These are phyloP conservation scores for Eupeodes luniger DNA, from an alignment of 2,888 invertebrate species.

Conservation along the genomic window DNA sequence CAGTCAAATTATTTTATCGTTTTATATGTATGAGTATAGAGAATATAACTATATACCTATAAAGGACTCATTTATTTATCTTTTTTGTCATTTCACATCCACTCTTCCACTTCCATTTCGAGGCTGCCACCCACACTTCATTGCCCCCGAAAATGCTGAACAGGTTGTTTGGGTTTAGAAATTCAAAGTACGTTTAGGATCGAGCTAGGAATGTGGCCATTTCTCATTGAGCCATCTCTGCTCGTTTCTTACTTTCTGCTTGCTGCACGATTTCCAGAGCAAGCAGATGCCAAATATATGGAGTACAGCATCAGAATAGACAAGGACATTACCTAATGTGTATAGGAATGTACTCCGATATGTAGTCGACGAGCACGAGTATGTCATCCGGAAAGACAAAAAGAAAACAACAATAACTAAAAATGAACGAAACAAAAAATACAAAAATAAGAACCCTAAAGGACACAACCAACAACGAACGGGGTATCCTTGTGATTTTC, in stretches of 20 bases:
- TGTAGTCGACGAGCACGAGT: constrained; percentile 58
- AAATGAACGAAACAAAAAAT: too few species aligned
- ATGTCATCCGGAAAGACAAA: constrained; percentile 59
- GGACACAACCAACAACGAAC: constrained; percentile 44
- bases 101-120: not conserved
- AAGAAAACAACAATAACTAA: constrained; percentile 10
- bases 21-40: not conserved
- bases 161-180: constrained; percentile 71
- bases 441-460: constrained; percentile 1
- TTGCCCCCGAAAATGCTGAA: constrained; percentile 58
- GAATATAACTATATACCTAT: too few species aligned
- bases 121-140: constrained; percentile 19
- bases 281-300: constrained; percentile 70
- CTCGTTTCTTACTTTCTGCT: not conserved
- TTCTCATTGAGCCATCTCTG: constrained; percentile 38
- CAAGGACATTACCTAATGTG: constrained; percentile 73
- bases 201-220: constrained; percentile 43
- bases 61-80: constrained; percentile 7
- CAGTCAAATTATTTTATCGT: constrained; percentile 19
- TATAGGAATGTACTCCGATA: constrained; percentile 64
- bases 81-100: constrained; percentile 15
- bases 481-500: constrained; percentile 68
- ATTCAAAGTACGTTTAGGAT: constrained; percentile 62
- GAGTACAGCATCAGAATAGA: constrained; percentile 68
- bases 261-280: constrained; percentile 53